Base-by-base conservation (phyloP, 2,797 vertebrate species). In the Enteromius afrohamiltoni region DNA sequence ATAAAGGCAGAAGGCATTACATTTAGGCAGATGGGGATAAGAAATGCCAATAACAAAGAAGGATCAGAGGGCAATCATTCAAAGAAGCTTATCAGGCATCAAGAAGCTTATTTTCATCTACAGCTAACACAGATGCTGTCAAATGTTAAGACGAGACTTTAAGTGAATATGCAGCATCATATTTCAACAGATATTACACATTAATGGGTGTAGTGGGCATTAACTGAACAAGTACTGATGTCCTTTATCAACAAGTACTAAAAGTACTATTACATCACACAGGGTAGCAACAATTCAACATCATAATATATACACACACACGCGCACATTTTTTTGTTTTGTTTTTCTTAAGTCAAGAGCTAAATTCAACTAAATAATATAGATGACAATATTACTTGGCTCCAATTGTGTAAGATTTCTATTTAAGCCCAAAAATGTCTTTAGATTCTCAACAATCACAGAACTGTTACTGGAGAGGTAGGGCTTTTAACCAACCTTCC, bases 11-110 rank as follows among this genome's bases (percentile, higher is more conserved):
- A 10, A 31, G 65, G 65, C 73, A 77, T 45, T 69, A 77, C 26
- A 77, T 77, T 83, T 58, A 77, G 65, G 37, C 82, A 79, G 82
- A 83, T 78, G 74, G 74, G 82, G 40, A 70, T 78, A 83, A 77
- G 82, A 83, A 77, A 78, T 70, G 64, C 65, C 53, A 82, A 70
- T 64, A 37, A 82, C 70, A 77, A 77, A 82, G 29, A 77, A 65
- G 62, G 68, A 76, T 85, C 77, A 80, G 23, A 77, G 29, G 67
- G 77, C 53, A 40, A 77, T 40, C 58, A 77, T 75, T 82, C 37
- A 80, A 82, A 73, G 31, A 67, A 53, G 60, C 64, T 85, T 85
- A 65, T 84, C 23, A 55, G 55, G 77, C 42, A 80, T 65, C 51
- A 78, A 70, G 14, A 77, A 34, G 37, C 40, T 77, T 77, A 69